Percentiles rank a stretch among this genome's conserved stretches.
Evolutionary conservation across 2,888 invertebrate genomes (phyloP).

Genomic region (Helleia helle): DNA sequence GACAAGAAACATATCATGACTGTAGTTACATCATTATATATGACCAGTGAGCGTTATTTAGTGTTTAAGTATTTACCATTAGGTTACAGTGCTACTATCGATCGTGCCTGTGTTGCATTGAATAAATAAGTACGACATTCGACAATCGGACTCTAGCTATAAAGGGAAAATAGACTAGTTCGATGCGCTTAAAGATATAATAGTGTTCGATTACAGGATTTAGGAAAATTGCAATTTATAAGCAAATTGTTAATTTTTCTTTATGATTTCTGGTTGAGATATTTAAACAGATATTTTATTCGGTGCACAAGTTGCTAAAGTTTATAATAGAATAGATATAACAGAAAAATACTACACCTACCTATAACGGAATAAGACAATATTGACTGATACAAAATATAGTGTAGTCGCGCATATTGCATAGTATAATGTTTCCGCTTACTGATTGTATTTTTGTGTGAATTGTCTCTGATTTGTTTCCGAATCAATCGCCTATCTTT

Average conservation of each 20-base stretch:
- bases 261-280: not conserved
- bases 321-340: not conserved
- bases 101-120: conserved; percentile 30
- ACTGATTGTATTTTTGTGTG: conserved; percentile 10
- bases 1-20: conserved; percentile 64
- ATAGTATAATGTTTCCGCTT: conserved; percentile 10
- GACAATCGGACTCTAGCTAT: conserved; percentile 1
- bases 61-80: conserved; percentile 33
- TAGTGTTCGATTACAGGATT: not conserved
- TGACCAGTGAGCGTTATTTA: conserved; percentile 46
- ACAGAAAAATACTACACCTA: not conserved
- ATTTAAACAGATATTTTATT: not conserved
- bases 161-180: not conserved
- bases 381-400: conserved; percentile 4
- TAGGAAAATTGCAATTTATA: not conserved
- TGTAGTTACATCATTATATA: conserved; percentile 36
- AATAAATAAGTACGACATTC: conserved; percentile 10
- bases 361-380: conserved; percentile 5
- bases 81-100: conserved; percentile 23
- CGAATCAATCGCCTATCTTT: conserved; percentile 14
- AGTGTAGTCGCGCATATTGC: not conserved
- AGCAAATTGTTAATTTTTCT: not conserved
- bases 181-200: not conserved
- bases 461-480: conserved; percentile 18
- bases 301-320: not conserved